Conservation (phyloP, 1,140 invertebrate genomes). For the Drosophila neocordata region DNA sequence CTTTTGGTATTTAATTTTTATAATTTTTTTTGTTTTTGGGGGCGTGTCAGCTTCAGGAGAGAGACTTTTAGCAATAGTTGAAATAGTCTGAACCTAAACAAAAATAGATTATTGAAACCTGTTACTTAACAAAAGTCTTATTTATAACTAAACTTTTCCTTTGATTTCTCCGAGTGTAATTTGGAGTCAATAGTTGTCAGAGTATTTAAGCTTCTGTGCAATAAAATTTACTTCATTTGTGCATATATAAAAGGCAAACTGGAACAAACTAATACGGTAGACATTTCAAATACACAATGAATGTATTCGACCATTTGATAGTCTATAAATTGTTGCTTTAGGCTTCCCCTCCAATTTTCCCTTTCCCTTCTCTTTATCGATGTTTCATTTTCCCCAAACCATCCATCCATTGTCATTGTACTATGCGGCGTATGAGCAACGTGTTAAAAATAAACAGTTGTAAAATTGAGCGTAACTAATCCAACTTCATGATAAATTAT, state of each 20-base stretch:
- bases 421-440: constrained; percentile 63
- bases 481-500: constrained; percentile 78
- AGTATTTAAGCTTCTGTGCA: constrained; percentile 12
- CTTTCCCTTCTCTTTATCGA: too few relatives aligned
- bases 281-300: constrained; percentile 45
- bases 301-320: constrained; percentile 62
- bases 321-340: constrained; percentile 75
- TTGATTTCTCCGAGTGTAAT: neutral
- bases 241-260: constrained; percentile 30
- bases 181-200: neutral
- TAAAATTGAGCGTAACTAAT: constrained; percentile 77
- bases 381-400: constrained; percentile 2
- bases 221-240: constrained; percentile 2
- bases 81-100: neutral
- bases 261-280: constrained; percentile 75
- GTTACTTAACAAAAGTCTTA: too few relatives aligned
- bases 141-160: neutral
- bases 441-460: constrained; percentile 79
- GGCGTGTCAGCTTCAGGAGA: neutral
- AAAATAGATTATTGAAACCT: neutral
- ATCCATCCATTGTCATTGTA: constrained; percentile 42
- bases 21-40: neutral
- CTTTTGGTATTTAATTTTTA: neutral
- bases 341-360: neutral
- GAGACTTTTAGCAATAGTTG: neutral